Evolutionary conservation across 2,113 vertebrate species (phyloP).

Genomic region (Laterallus jamaicensis): DNA sequence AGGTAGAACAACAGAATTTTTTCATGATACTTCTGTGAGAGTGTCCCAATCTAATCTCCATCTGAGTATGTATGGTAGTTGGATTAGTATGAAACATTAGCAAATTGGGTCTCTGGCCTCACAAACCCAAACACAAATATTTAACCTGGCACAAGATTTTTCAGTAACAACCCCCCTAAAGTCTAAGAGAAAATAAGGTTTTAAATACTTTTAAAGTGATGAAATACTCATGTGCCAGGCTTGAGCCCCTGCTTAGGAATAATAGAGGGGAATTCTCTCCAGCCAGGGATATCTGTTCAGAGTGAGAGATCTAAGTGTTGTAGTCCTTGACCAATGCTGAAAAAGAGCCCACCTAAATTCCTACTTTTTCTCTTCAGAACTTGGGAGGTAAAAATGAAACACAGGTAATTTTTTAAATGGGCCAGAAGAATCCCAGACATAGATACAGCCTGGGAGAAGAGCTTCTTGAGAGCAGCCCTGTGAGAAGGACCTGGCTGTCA

Average conservation of each 20-base stretch:
- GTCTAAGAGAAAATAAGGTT: background rate
- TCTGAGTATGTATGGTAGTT: constrained; percentile 1
- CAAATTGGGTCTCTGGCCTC: background rate
- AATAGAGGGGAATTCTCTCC: background rate
- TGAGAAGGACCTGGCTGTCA: too few species aligned
- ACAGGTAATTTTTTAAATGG: background rate
- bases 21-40: background rate
- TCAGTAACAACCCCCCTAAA: background rate
- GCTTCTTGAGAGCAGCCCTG: too few species aligned
- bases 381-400: background rate
- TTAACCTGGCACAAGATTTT: constrained; percentile 45
- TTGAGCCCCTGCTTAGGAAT: background rate
- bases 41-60: constrained; percentile 45
- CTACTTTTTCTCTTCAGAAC: background rate
- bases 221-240: background rate
- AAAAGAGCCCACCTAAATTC: background rate
- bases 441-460: too few species aligned
- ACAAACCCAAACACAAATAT: constrained; percentile 50
- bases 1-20: background rate
- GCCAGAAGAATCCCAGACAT: too few species aligned
- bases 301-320: background rate
- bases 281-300: background rate
- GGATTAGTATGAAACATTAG: constrained; percentile 3
- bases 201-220: constrained; percentile 26
- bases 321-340: background rate